These are phyloP conservation scores for Alsophila aescularia DNA, from an alignment of 2,888 invertebrate genomes.

Conservation along the genomic window DNA sequence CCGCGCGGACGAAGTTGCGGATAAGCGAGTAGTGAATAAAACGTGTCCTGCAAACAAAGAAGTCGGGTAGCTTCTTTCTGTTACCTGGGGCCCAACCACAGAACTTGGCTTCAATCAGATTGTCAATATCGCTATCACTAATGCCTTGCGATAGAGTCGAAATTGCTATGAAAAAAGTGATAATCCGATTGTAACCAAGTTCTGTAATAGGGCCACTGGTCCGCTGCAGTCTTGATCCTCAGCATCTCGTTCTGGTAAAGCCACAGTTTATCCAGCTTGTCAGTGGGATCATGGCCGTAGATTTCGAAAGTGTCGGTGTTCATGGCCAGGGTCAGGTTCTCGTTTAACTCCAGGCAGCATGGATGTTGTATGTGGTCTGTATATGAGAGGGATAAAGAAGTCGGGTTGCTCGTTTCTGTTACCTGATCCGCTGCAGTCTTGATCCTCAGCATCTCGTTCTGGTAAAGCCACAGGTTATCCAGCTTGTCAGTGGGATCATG, in stretches of 20 bases:
- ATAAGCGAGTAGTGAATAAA: too few relatives aligned
- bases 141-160: too few relatives aligned
- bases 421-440: slow-evolving; percentile 79
- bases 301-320: slow-evolving; percentile 80
- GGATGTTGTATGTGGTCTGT: slow-evolving; percentile 68
- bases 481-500: slow-evolving; percentile 79
- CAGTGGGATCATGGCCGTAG: slow-evolving; percentile 78
- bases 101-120: too few relatives aligned
- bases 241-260: slow-evolving; percentile 77
- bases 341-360: slow-evolving; percentile 66
- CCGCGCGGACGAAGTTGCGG: too few relatives aligned
- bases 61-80: too few relatives aligned
- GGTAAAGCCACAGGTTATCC: slow-evolving; percentile 74
- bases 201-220: too few relatives aligned
- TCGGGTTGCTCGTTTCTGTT: too few relatives aligned
- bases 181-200: too few relatives aligned
- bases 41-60: too few relatives aligned
- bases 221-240: slow-evolving; percentile 72
- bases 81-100: too few relatives aligned
- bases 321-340: slow-evolving; percentile 76
- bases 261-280: slow-evolving; percentile 75
- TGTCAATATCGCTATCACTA: too few relatives aligned
- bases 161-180: too few relatives aligned
- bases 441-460: slow-evolving; percentile 74
- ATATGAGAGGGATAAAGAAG: background rate